A percentile compares a stretch with the other conserved stretches of the same genome.
Evolutionary conservation across 1,140 invertebrate genomes (phyloP).

Genomic region (Brachionus rubens): DNA sequence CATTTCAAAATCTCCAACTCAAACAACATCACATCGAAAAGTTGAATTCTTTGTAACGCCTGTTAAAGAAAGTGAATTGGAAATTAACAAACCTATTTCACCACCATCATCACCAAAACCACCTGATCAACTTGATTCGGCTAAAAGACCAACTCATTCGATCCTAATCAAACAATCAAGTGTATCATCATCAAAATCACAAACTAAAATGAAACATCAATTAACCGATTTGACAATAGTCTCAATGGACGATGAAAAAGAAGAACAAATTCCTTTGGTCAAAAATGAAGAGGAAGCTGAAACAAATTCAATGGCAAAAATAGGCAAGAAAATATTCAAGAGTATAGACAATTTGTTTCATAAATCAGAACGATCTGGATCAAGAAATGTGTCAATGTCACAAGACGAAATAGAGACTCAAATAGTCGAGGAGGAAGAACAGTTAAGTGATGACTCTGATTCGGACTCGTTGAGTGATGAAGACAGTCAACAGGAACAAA

Average conservation of each 20-base stretch:
- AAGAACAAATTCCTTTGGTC: not conserved
- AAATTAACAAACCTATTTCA: not conserved
- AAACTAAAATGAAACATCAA: not conserved
- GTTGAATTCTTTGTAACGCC: conserved; percentile 7
- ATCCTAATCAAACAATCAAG: conserved; percentile 1
- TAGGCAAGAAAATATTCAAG: conserved; percentile 29
- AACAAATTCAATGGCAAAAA: not conserved
- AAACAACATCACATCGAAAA: not conserved
- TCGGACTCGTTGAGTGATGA: not conserved
- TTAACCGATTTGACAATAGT: not conserved
- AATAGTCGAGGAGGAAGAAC: not conserved
- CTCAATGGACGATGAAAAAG: not conserved
- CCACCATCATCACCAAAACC: not conserved
- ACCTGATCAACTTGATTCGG: not conserved
- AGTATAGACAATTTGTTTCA: conserved; percentile 33
- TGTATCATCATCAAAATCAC: not conserved
- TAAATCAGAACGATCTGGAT: not conserved
- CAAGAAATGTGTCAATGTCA: not conserved
- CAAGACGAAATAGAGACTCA: conserved; percentile 20
- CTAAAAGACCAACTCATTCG: not conserved
- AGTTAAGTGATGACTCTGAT: not conserved
- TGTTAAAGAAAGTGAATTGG: not conserved
- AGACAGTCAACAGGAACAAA: not conserved
- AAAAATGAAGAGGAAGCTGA: not conserved
- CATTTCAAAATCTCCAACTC: not conserved